Evolutionary conservation across 2,113 vertebrate genomes (phyloP), one percentile per base, ranked within the genome.

Genomic region (Silurus glanis): DNA sequence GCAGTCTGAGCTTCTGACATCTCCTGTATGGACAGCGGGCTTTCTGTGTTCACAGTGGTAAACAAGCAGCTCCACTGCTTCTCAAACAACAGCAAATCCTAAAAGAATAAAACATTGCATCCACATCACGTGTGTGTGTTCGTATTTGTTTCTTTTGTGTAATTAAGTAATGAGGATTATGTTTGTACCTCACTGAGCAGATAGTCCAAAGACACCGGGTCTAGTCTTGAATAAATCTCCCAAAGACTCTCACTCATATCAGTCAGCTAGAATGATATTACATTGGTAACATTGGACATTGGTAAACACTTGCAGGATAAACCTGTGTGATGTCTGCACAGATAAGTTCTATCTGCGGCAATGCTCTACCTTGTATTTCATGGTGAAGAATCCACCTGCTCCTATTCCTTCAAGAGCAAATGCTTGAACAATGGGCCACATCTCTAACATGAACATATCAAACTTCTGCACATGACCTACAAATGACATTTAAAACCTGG

Each of bases 351-450:
- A 19, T 19, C 23, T 49, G 49, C 16, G 62, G 47, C 16, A 47
- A 80, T 45, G 83, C 9, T 21, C 37, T 91, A 99, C 98, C 95
- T 98, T 95, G 0, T 97, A 98, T 89, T 97, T 99, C 95, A 98
- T 96, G 56, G 98, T 99, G 90, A 99, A 99, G 94, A 99, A 98
- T 56, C 96, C 97, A 85, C 98, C 98, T 0, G 97, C 97, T 9
- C 98, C 98, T 5, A 99, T 99, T 61, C 98, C 98, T 89, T 99
- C 98, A 83, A 99, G 94, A 0, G 97, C 98, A 90, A 98, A 99
- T 0, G 98, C 98, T 92, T 99, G 98, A 56, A 99, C 96, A 3
- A 99, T 96, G 0, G 98, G 98, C 98, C 98, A 99, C 91, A 98
- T 99, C 85, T 99, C 98, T 89, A 99, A 95, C 89, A 97, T 95